A percentile compares a stretch with the other conserved stretches of the same genome.
These are phyloP conservation scores for Scomberomorus guttatus DNA, from an alignment of 2,797 vertebrate genomes.

Conservation along the genomic window DNA sequence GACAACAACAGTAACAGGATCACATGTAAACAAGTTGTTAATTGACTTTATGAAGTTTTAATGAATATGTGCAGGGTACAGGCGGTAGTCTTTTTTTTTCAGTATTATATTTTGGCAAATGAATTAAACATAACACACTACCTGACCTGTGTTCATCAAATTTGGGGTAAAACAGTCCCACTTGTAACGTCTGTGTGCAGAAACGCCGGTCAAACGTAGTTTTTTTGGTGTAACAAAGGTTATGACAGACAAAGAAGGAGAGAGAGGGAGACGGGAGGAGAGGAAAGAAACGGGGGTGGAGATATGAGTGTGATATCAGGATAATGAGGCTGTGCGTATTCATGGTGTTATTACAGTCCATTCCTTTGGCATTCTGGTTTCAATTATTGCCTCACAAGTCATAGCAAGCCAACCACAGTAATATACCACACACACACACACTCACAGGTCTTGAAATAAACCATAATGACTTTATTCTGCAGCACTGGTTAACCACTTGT, in stretches of 20 bases:
- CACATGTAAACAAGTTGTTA: not conserved
- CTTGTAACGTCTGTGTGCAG: not conserved
- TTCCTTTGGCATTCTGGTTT: constrained; percentile 65
- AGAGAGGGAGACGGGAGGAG: constrained; percentile 6
- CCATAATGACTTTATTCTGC: constrained; percentile 52
- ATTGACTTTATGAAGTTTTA: not conserved
- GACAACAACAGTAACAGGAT: not conserved
- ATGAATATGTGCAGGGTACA: not conserved
- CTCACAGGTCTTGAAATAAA: constrained; percentile 39
- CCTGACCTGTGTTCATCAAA: not conserved
- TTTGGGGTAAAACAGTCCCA: not conserved
- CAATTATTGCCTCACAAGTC: constrained; percentile 68
- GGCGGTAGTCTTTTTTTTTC: not conserved
- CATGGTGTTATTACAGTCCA: constrained; percentile 40
- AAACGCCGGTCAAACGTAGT: constrained; percentile 10
- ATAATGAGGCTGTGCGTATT: constrained; percentile 75
- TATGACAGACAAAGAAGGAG: constrained; percentile 18
- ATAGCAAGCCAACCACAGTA: constrained; percentile 47
- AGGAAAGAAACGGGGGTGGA: constrained; percentile 23
- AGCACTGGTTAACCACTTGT: constrained; percentile 46
- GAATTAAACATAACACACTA: not conserved
- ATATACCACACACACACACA: constrained; percentile 35
- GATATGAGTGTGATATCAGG: constrained; percentile 48
- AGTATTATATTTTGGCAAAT: not conserved
- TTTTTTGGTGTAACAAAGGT: constrained; percentile 11